A percentile compares a stretch with the other conserved stretches of the same genome.
These are phyloP conservation scores for Agrochola circellaris DNA, from an alignment of 2,888 invertebrate species.

Conservation along the genomic window DNA sequence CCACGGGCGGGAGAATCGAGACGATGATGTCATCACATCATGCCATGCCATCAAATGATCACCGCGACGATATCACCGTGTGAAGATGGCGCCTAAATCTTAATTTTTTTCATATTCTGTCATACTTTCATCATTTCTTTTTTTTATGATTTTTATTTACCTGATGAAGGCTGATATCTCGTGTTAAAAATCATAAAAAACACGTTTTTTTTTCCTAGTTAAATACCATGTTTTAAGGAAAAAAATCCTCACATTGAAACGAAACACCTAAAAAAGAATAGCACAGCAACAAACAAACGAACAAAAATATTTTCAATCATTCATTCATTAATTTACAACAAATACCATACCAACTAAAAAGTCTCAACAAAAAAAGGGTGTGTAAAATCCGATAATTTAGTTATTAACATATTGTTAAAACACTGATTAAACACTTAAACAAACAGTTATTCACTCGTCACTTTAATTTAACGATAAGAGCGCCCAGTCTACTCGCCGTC, in stretches of 20 bases:
- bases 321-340: not conserved
- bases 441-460: not conserved
- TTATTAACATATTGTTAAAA: conserved; percentile 6
- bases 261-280: not conserved
- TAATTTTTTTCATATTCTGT: not conserved
- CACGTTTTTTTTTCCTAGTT: no score
- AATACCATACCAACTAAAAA: no score
- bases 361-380: not conserved
- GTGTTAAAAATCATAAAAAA: no score
- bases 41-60: no score
- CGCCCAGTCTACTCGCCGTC: conserved; percentile 27
- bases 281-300: not conserved
- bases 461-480: conserved; percentile 14
- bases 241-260: not conserved
- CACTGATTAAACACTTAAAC: not conserved
- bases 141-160: not conserved
- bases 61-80: no score
- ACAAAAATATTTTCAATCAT: not conserved
- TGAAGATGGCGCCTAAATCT: not conserved
- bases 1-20: no score
- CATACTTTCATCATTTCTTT: not conserved
- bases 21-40: no score
- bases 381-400: not conserved
- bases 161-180: not conserved
- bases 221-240: not conserved